Evolutionary conservation across 2,888 invertebrate genomes (phyloP), one percentile per base, ranked within the genome.

Genomic region (Gasteruption jaculator): DNA sequence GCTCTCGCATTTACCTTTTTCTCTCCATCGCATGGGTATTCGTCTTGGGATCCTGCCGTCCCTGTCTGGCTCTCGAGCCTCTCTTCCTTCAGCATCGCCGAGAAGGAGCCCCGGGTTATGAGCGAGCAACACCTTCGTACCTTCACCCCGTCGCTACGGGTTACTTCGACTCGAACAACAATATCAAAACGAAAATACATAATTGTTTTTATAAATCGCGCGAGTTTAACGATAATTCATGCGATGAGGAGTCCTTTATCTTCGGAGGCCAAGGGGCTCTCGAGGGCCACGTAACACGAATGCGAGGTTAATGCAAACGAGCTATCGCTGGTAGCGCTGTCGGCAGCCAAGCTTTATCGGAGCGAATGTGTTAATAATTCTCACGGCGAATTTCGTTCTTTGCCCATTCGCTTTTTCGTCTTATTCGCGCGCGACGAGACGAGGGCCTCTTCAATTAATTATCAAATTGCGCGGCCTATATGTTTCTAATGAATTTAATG

Each of bases 361-460:
- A n/a, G n/a, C n/a, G n/a, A n/a, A n/a, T n/a, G n/a, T n/a, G n/a
- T n/a, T n/a, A n/a, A n/a, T n/a, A n/a, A n/a, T n/a, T n/a, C n/a
- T n/a, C n/a, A n/a, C n/a, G n/a, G n/a, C n/a, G n/a, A n/a, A n/a
- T n/a, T n/a, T n/a, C n/a, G n/a, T n/a, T n/a, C n/a, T n/a, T n/a
- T n/a, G n/a, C n/a, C n/a, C n/a, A n/a, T n/a, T n/a, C n/a, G n/a
- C n/a, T n/a, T n/a, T n/a, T n/a, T n/a, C n/a, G n/a, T n/a, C n/a
- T n/a, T n/a, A n/a, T n/a, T n/a, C n/a, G n/a, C n/a, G n/a, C 30
- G 14, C 30, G 14, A 16, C 30, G 4, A 30, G 8, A 4, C 30
- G 24, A 22, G 24, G 10, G 41, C 44, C n/a, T n/a, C n/a, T n/a
- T 43, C 59, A 57, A 58, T 58, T 59, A 58, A 57, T 58, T 59